phyloP scores from a whole-genome alignment of 2,888 invertebrate species.

The Philopedon plagiatum region DNA sequence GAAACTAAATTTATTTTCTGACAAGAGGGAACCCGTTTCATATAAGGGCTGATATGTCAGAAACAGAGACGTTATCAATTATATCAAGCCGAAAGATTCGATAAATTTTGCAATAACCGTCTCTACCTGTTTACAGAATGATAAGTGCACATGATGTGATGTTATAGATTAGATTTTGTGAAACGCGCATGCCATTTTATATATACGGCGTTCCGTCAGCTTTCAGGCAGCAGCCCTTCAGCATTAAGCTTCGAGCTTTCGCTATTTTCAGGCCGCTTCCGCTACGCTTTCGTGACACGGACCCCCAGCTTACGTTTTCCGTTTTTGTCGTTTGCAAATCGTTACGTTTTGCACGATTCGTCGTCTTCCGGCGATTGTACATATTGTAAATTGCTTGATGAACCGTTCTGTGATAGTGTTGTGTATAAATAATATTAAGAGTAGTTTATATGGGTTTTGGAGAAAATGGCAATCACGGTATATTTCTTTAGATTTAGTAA shows the following conservation, averaged over 20 bases:
- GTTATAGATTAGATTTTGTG: conserved; percentile 68
- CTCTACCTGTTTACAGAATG: conserved; percentile 58
- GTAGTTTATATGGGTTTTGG: conserved; percentile 1
- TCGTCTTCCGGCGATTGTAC: conserved; percentile 9
- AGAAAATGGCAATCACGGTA: conserved; percentile 19
- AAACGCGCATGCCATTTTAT: conserved; percentile 66
- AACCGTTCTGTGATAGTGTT: conserved; percentile 22
- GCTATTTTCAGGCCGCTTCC: conserved; percentile 54
- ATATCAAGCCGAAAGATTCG: conserved; percentile 23
- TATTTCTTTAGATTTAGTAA: too few relatives aligned
- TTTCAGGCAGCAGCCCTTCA: conserved; percentile 59
- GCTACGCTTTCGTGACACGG: conserved; percentile 27
- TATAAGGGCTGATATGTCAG: conserved; percentile 9
- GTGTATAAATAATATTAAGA: conserved; percentile 8
- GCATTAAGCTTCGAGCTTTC: conserved; percentile 65
- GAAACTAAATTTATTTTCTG: too few relatives aligned
- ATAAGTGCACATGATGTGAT: conserved; percentile 63
- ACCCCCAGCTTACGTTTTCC: conserved; percentile 20
- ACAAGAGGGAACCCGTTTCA: too few relatives aligned
- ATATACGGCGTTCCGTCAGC: conserved; percentile 52
- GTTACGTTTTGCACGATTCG: conserved; percentile 9
- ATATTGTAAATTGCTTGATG: conserved; percentile 14
- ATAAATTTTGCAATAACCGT: conserved; percentile 51
- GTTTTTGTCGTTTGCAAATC: conserved; percentile 18
- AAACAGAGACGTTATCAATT: conserved; percentile 31